Percentiles rank a stretch among this genome's conserved stretches.
These are phyloP conservation scores for Baccha elongata DNA, from an alignment of 2,888 invertebrate species.

Conservation along the genomic window DNA sequence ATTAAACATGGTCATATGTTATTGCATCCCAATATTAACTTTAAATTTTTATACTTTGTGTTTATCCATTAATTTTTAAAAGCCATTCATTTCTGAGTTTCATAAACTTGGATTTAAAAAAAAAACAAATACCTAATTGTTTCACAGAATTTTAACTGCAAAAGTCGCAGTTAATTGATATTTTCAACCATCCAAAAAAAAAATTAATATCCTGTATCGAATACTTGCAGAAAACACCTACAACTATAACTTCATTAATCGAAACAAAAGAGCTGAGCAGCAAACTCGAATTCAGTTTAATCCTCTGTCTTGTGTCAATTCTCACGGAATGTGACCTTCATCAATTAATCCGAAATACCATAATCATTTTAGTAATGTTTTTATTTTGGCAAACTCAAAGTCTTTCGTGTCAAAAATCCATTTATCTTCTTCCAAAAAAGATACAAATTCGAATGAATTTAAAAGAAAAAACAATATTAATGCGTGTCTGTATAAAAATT, in stretches of 20 bases:
- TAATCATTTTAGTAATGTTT: conserved; percentile 9
- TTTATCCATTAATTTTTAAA: too few species aligned
- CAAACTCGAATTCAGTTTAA: conserved; percentile 23
- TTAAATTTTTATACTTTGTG: too few species aligned
- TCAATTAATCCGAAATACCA: conserved; percentile 12
- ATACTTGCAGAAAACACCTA: not conserved
- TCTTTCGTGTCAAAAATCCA: conserved; percentile 48
- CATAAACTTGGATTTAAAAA: too few species aligned
- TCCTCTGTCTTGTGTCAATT: not conserved
- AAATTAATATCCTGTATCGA: not conserved
- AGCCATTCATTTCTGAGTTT: too few species aligned
- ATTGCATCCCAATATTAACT: too few species aligned
- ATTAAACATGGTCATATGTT: too few species aligned
- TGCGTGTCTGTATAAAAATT: conserved; percentile 8
- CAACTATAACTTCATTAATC: not conserved
- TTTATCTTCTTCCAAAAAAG: conserved; percentile 46
- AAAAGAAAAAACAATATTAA: conserved; percentile 14
- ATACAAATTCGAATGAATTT: conserved; percentile 18
- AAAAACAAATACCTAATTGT: too few species aligned
- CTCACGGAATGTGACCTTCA: conserved; percentile 34
- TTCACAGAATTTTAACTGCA: too few species aligned
- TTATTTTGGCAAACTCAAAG: not conserved
- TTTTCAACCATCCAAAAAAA: too few species aligned
- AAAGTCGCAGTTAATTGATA: too few species aligned
- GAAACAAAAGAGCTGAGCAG: conserved; percentile 47